Evolutionary conservation across 2,113 vertebrate species (phyloP).

Genomic region (Dasyurus viverrinus): DNA sequence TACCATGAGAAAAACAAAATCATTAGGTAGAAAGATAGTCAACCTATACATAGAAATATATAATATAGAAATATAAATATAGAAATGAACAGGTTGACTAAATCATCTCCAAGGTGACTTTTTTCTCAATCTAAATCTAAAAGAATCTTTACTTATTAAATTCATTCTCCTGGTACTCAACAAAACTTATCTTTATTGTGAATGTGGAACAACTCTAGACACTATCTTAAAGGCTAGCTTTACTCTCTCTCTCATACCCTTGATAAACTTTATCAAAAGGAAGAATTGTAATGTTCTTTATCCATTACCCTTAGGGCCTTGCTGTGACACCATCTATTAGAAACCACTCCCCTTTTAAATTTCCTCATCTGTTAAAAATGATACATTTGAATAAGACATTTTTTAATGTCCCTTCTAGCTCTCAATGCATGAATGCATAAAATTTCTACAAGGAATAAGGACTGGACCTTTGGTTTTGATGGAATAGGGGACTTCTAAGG

Average conservation of each 20-base stretch:
- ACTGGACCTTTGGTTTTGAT: background rate
- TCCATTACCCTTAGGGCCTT: background rate
- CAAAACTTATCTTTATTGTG: background rate
- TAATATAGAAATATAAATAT: background rate
- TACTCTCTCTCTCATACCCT: background rate
- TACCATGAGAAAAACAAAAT: too few relatives aligned
- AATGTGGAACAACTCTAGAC: background rate
- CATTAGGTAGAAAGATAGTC: background rate
- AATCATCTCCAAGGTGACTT: background rate
- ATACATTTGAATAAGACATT: background rate
- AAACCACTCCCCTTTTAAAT: background rate
- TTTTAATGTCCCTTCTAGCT: background rate
- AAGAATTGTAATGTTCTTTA: background rate
- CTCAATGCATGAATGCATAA: background rate
- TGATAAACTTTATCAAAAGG: background rate
- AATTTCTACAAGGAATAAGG: background rate
- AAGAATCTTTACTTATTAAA: background rate
- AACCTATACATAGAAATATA: background rate
- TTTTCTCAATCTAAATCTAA: background rate
- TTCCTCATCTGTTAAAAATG: background rate
- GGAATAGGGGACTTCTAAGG: background rate
- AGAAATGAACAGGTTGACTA: background rate
- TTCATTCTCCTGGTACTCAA: background rate
- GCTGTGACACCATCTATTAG: background rate
- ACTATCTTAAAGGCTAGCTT: background rate